These are phyloP conservation scores for Bos javanicus DNA, from an alignment of 2,113 vertebrate genomes.

Conservation along the genomic window DNA sequence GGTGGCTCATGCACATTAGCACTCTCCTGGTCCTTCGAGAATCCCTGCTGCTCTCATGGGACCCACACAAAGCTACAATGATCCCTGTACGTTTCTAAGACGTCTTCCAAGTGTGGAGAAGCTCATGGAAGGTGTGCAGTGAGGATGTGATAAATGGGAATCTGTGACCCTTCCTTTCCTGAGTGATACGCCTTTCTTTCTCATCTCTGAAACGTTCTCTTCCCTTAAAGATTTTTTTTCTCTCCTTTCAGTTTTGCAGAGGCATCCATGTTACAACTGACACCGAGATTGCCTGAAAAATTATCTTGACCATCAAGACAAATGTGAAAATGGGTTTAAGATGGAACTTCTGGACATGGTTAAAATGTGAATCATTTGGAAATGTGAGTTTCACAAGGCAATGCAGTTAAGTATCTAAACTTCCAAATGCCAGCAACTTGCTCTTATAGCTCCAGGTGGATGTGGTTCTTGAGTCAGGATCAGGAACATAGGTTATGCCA, in stretches of 20 bases:
- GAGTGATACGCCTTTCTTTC: accelerated
- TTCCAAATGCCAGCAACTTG: accelerated
- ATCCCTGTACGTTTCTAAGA: accelerated
- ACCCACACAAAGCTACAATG: too few species aligned
- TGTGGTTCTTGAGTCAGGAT: accelerated
- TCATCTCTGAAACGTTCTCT: background rate
- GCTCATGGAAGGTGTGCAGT: accelerated
- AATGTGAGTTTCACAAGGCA: accelerated
- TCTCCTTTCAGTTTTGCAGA: accelerated
- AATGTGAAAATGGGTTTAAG: background rate
- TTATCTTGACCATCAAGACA: background rate
- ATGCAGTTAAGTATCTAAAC: background rate
- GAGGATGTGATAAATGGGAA: accelerated
- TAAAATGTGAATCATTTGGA: background rate
- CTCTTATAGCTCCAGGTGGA: accelerated
- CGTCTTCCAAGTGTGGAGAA: accelerated
- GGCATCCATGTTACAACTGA: too few species aligned
- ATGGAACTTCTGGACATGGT: background rate
- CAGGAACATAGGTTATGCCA: accelerated
- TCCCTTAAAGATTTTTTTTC: background rate
- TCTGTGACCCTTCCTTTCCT: background rate
- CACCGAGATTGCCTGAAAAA: background rate
- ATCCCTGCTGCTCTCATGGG: background rate
- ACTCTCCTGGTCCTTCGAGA: background rate
- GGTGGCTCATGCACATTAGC: accelerated